Conservation (phyloP, 2,797 vertebrate species). For the Leuciscus waleckii region DNA sequence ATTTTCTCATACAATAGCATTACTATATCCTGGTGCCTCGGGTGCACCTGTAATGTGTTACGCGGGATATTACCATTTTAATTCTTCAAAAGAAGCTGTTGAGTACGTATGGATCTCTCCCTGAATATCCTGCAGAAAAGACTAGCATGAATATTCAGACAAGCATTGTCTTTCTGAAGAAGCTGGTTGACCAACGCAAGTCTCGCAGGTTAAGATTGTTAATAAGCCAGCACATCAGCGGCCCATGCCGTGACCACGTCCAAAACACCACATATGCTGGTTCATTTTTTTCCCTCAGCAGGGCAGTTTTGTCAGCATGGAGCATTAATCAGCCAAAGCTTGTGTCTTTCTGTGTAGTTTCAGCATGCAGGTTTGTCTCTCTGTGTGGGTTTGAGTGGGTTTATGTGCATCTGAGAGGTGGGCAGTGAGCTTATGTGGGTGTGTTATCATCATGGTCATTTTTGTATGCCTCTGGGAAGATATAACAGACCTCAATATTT, state of each 20-base stretch:
- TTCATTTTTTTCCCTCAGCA: background rate
- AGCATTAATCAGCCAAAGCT: constrained; percentile 23
- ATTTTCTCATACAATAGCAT: constrained; percentile 12
- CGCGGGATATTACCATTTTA: constrained; percentile 23
- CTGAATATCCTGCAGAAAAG: background rate
- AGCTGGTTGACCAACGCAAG: background rate
- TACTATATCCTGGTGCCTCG: constrained; percentile 4
- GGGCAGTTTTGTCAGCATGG: constrained; percentile 18
- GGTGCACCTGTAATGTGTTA: constrained; percentile 24
- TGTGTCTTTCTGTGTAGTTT: constrained; percentile 8
- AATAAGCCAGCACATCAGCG: background rate
- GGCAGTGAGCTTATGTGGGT: constrained; percentile 15
- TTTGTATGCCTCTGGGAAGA: constrained; percentile 2
- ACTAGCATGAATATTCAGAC: background rate
- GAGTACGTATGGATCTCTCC: constrained; percentile 8
- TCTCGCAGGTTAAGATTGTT: background rate
- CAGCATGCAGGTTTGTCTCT: background rate
- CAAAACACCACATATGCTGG: background rate
- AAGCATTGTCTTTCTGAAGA: background rate
- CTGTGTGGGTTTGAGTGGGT: constrained; percentile 37
- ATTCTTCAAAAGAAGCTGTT: constrained; percentile 23
- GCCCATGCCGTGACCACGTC: background rate
- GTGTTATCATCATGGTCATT: background rate
- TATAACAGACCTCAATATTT: background rate
- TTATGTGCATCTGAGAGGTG: constrained; percentile 8